Base-by-base conservation (phyloP, 2,113 vertebrate species). In the Hemichromis elongatus region DNA sequence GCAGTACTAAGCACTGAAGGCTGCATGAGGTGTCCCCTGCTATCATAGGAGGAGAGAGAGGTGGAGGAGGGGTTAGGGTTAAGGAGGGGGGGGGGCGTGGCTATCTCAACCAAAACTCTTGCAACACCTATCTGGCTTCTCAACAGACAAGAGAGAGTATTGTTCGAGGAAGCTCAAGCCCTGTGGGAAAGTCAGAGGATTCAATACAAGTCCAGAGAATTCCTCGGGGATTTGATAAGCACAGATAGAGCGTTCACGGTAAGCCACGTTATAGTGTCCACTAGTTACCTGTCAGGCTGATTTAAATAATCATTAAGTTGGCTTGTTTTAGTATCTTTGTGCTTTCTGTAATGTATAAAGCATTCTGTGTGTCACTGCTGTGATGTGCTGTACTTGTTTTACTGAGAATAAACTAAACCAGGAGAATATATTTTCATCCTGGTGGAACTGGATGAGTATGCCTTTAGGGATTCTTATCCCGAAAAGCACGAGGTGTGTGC, bases 121-220 rank as follows among this genome's bases (percentile, higher is more conserved):
- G 96, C 96, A 96, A 96, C 97, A 97, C 97, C 97, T 97, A 94
- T 95, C 92, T 92, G 87, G 26, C 95, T 95, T 61, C 92, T 94
- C 95, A 96, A 91, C 91, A 88, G 21, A 95, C 86, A 94, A 95
- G 94, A 93, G 93, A 70, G 93, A 68, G 95, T 92, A 96, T 96
- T 96, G 96, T 97, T 96, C 84, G 53, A 84, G 84, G 93, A 94
- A 95, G 95, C 89, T 88, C 75, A 89, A 92, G 85, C 86, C 91
- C 92, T 94, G 94, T 96, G 96, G 94, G 96, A 96, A 96, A 92
- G 89, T 91, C 90, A 86, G 88, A 90, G 91, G 93, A 93, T 87
- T 92, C 7, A 66, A 80, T 82, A 82, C 79, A 82, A 84, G 81
- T 86, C 55, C 47, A 53, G 88, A 83, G 73, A 88, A 77, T 82